Base-by-base conservation (phyloP, 2,888 invertebrate species). In the Aplocera efformata region DNA sequence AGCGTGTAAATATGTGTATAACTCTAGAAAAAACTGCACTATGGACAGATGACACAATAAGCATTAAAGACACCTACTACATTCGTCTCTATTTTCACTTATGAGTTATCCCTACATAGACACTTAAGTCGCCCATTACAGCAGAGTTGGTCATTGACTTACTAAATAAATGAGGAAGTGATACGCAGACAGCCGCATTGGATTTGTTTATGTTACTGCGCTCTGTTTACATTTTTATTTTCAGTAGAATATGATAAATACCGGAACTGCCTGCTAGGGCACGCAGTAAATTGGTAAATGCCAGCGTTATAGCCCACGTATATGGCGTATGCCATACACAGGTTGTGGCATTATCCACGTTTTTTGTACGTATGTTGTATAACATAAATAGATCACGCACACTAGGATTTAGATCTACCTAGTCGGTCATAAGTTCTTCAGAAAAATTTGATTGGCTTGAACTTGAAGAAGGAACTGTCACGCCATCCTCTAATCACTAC, bases 111-210 rank as follows among this genome's bases (percentile, higher is more conserved):
- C 42, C 20, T 20, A 40, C 31, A 43, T 22, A 41, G 37, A 39
- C 32, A 21, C 33, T 50, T 38, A 53, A 46, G 32, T 42, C 10
- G 35, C 36, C 33, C 28, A 38, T 37, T 26, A 45, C 13, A 44
- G 11, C 4, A 51, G 52, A 52, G 54, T 49, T 65, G 70, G 70
- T 67, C 71, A 66, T 64, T 67, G 73, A 74, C 74, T 70, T 67
- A 58, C 64, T 68, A 72, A 69, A 72, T 67, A 67, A 66, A 72
- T 66, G 61, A 78, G 79, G 79, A 80, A 81, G 76, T 65, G 63
- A 69, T 64, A 71, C 56, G 51, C 63, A 56, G 58, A 53, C 60
- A 58, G 63, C 60, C 56, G 58, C 64, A 66, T 69, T 60, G 61
- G 63, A 59, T 58, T 48, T 78, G 79, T 79, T 79, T 79, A 79